Base-by-base conservation (phyloP, 2,113 vertebrate genomes). In the Pardalotus punctatus region DNA sequence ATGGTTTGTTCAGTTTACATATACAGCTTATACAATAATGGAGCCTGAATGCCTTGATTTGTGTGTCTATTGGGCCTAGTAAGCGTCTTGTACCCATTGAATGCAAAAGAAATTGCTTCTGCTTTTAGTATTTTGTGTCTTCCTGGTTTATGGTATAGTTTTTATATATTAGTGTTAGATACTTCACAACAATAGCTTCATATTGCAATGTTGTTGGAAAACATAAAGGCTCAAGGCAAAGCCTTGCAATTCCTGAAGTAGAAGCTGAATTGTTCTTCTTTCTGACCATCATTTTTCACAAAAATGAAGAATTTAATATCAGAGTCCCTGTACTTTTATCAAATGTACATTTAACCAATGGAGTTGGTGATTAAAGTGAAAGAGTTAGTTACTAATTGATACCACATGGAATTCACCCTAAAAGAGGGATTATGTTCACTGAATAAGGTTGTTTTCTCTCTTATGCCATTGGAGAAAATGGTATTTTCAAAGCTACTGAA, bases 21-120 rank as follows among this genome's bases (percentile, higher is more conserved):
- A 5, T 2, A 43, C 38, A 86, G 3, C 5, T 45, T 69, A 3
- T 1, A 17, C 31, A 72, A 0, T 45, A 23, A 38, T 6, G 5
- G 29, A 67, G 29, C 43, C 43, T 65, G 29, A 67, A 24, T 33
- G 11, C 11, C 47, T 50, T 22, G 31, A 29, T 47, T 31, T 81
- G 21, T 73, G 7, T 54, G 25, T 35, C 35, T 51, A 0, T 38
- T 69, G 61, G 50, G 40, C 17, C 60, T 28, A 43, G 38, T 10
- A 27, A 40, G 12, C 40, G 61, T 47, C 67, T 70, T 70, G 6
- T 29, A 15, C 42, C 36, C 8, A 19, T 1, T 80, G 33, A 84
- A 42, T 76, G 33, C 45, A 60, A 43, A 77, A 90, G 12, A 70
- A 50, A 28, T 18, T 19, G 11, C 3, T 36, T 61, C 56, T 86